phyloP scores from a whole-genome alignment of 2,113 vertebrate genomes.

The Serinus canaria region DNA sequence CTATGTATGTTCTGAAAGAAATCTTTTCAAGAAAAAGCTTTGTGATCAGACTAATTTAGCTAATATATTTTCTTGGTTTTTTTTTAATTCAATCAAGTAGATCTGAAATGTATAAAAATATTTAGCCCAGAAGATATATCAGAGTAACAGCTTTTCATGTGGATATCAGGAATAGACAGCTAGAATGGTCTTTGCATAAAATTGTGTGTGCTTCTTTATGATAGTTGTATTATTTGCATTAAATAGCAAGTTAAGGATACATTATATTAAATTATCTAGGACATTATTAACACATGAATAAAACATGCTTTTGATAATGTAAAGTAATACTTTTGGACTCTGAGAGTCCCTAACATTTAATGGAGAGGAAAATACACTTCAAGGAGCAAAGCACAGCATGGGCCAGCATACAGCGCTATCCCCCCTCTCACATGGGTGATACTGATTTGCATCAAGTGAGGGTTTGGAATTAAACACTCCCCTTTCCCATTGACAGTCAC shows the following conservation, averaged over 20 bases:
- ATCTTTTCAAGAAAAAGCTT: neutral
- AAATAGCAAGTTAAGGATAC: neutral
- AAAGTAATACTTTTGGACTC: neutral
- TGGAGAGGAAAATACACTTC: neutral
- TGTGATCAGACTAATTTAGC: neutral
- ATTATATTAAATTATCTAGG: neutral
- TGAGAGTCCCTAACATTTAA: neutral
- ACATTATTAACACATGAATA: slow-evolving; percentile 32
- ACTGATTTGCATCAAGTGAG: neutral
- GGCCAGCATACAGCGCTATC: neutral
- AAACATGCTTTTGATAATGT: neutral
- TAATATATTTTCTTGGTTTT: neutral
- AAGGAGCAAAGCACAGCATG: neutral
- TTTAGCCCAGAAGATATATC: neutral
- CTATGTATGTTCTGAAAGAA: neutral
- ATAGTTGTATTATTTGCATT: neutral
- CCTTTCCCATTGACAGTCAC: neutral
- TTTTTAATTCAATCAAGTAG: neutral
- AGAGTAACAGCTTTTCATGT: neutral
- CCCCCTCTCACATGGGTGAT: neutral
- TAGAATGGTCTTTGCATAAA: neutral
- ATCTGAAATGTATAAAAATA: neutral
- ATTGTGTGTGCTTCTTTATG: neutral
- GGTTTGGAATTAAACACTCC: neutral
- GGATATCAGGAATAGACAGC: neutral